Evolutionary conservation across 1,140 invertebrate species (phyloP).

Genomic region (Harpegnathos saltator): DNA sequence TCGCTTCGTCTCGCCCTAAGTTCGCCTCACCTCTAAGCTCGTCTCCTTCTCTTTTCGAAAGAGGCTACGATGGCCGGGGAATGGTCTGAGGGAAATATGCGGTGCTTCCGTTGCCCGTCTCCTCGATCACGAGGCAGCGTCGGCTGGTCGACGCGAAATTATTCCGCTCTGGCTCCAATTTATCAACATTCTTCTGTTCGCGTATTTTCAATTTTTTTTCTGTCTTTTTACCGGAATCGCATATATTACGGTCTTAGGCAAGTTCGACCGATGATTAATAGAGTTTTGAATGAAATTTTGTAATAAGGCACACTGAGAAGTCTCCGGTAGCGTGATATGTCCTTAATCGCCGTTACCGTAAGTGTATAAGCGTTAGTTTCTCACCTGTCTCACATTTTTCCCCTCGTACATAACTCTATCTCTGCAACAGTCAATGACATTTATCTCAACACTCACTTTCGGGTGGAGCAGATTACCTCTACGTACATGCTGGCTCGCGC

Average conservation of each 20-base stretch:
- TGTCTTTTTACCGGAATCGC: not conserved
- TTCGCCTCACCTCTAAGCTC: slow-evolving; percentile 66
- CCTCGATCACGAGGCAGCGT: slow-evolving; percentile 11
- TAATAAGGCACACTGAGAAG: no score
- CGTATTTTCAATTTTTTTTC: slow-evolving; percentile 41
- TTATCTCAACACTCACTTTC: not conserved
- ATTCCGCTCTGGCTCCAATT: slow-evolving; percentile 35
- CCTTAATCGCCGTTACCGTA: slow-evolving; percentile 23
- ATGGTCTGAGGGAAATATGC: slow-evolving; percentile 48
- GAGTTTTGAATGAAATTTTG: slow-evolving; percentile 33
- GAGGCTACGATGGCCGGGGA: slow-evolving; percentile 40
- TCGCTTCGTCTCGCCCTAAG: slow-evolving; percentile 35
- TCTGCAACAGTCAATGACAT: no score
- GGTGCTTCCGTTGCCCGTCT: slow-evolving; percentile 63
- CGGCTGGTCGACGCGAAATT: slow-evolving; percentile 38
- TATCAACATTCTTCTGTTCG: slow-evolving; percentile 36
- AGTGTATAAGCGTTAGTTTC: not conserved
- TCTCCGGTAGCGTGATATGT: slow-evolving; percentile 9
- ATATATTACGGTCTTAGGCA: slow-evolving; percentile 14
- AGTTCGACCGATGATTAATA: slow-evolving; percentile 43
- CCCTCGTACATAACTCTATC: not conserved
- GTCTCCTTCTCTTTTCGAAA: slow-evolving; percentile 70
- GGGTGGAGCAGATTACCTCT: no score
- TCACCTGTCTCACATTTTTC: not conserved
- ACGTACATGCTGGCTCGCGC: no score